Evolutionary conservation across 2,888 invertebrate species (phyloP).

Genomic region (Bombylius discolor): DNA sequence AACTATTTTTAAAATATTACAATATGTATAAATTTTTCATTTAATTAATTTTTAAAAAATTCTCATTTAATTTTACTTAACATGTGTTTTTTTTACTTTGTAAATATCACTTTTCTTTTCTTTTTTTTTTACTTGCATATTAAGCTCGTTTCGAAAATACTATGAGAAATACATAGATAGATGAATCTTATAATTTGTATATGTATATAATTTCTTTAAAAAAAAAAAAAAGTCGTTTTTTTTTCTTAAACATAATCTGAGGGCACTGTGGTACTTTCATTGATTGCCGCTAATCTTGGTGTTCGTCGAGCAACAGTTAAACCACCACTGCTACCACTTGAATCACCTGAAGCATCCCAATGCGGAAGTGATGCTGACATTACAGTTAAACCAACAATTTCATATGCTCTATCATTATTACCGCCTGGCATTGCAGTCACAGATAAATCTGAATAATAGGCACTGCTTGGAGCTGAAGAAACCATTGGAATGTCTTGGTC

Average conservation of each 20-base stretch:
- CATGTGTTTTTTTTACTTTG: neutral
- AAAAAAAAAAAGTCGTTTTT: neutral
- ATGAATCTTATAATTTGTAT: neutral
- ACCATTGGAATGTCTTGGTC: slow-evolving; percentile 40
- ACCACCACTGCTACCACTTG: slow-evolving; percentile 24
- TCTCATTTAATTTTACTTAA: too few relatives aligned
- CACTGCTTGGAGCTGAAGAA: slow-evolving; percentile 57
- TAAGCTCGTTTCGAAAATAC: slow-evolving; percentile 6
- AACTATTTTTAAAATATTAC: neutral
- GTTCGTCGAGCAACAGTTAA: slow-evolving; percentile 31
- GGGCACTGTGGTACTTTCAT: slow-evolving; percentile 44
- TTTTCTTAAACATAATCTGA: slow-evolving; percentile 43
- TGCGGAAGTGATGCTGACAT: slow-evolving; percentile 38
- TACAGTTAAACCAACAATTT: slow-evolving; percentile 44
- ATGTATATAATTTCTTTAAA: too few relatives aligned
- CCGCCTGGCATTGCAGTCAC: slow-evolving; percentile 38
- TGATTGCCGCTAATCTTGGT: slow-evolving; percentile 42
- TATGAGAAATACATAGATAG: neutral
- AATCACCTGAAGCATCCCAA: slow-evolving; percentile 30
- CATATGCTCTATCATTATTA: slow-evolving; percentile 43
- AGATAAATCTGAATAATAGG: slow-evolving; percentile 58
- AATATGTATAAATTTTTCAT: neutral
- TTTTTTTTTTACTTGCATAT: neutral
- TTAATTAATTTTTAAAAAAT: too few relatives aligned
- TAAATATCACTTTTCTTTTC: slow-evolving; percentile 6